Base-by-base conservation (phyloP, 1,140 invertebrate genomes). In the Drosophila nasuta region DNA sequence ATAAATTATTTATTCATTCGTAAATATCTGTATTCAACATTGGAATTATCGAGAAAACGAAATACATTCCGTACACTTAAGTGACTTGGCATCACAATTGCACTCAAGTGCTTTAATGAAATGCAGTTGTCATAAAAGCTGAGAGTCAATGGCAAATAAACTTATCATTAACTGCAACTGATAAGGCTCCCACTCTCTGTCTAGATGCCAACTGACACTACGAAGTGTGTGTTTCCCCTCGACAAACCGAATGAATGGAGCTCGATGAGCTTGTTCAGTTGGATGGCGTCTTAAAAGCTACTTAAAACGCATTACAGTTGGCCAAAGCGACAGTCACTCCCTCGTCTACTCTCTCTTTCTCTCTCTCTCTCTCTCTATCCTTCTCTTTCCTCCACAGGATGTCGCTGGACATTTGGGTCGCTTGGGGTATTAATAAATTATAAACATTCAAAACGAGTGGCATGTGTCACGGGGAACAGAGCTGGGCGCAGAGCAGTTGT, bases 381-480 rank as follows among this genome's bases (percentile, higher is more conserved):
- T 1, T 45, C 43, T 17, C 46, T 45, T 10, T 69, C 49, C 30
- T 0, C 3, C 58, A 43, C 48, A n/a, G 5, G 11, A 6, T 30
- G 49, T 51, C 49, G 49, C 49, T 20, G 20, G 28, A 4, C 25
- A n/a, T 38, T 3, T 33, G 13, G 6, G n/a, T 8, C n/a, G n/a
- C 28, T 25, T 35, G 30, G 28, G 51, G 51, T 58, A 68, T 82
- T 52, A 80, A 88, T 88, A 82, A 88, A 80, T 83, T 81, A 86
- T 81, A 75, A 58, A 58, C 71, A 86, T 76, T 75, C 77, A 86
- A 77, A 65, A 76, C 63, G 51, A 54, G 46, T 64, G 51, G 56
- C 68, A 63, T 63, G 43, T 65, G 58, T 81, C 78, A 81, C 3
- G 20, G 20, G 20, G 3, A 25, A 25, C 62, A 15, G 52, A 30